These are phyloP conservation scores for Prorops nasuta DNA, from an alignment of 1,140 invertebrate genomes.

Conservation along the genomic window DNA sequence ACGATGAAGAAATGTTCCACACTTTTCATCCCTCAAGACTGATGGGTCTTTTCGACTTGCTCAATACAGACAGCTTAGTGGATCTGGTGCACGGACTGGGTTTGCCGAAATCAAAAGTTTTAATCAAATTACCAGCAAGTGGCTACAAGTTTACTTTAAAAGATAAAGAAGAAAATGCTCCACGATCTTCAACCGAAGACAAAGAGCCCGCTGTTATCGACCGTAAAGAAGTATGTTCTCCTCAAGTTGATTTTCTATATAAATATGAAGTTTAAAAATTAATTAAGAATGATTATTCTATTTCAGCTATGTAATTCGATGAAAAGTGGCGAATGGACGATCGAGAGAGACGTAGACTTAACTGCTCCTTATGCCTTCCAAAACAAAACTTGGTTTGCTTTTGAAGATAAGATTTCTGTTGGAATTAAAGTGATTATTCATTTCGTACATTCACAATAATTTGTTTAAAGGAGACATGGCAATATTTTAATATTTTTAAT, in stretches of 20 bases:
- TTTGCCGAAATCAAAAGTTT: slow-evolving; percentile 66
- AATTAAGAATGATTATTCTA: slow-evolving; percentile 5
- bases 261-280: not conserved
- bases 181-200: slow-evolving; percentile 63
- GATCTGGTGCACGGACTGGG: slow-evolving; percentile 73
- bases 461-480: slow-evolving; percentile 2
- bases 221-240: slow-evolving; percentile 58
- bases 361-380: slow-evolving; percentile 76
- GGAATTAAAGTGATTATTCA: slow-evolving; percentile 66
- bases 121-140: slow-evolving; percentile 69
- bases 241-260: not conserved
- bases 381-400: slow-evolving; percentile 72
- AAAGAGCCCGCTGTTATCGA: slow-evolving; percentile 59
- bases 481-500: slow-evolving; percentile 4
- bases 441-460: not conserved
- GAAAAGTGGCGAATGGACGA: slow-evolving; percentile 66
- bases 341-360: slow-evolving; percentile 77
- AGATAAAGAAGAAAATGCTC: slow-evolving; percentile 65
- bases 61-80: slow-evolving; percentile 76
- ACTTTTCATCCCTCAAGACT: slow-evolving; percentile 75
- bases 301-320: slow-evolving; percentile 64
- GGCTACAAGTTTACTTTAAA: slow-evolving; percentile 67
- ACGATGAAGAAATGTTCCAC: slow-evolving; percentile 59
- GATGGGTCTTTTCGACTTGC: slow-evolving; percentile 75
- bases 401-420: slow-evolving; percentile 70